Percentiles rank a stretch among this genome's conserved stretches.
These are phyloP conservation scores for Pogoniulus pusillus DNA, from an alignment of 2,797 vertebrate species.

Conservation along the genomic window DNA sequence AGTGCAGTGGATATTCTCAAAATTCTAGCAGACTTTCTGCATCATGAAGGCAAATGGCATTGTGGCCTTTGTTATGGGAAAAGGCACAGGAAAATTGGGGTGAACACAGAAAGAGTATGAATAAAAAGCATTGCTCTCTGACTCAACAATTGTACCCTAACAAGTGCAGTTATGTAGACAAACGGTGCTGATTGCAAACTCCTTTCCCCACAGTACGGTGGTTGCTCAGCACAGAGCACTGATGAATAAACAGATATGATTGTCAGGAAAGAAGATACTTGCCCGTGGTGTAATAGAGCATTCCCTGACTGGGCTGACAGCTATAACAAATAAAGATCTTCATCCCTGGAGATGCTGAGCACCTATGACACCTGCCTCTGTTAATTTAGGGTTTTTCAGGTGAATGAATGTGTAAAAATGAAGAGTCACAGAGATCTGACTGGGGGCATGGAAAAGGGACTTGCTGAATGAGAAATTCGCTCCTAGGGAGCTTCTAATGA, in stretches of 20 bases:
- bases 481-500: neutral
- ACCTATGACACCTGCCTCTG: neutral
- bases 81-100: neutral
- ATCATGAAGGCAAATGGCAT: neutral
- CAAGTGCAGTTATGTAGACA: slow-evolving; percentile 29
- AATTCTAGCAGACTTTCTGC: neutral
- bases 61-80: neutral
- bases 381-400: neutral
- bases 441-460: neutral
- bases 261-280: neutral
- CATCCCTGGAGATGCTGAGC: neutral
- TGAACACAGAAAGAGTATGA: neutral
- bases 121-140: slow-evolving; percentile 22
- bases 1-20: neutral
- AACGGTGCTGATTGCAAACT: slow-evolving; percentile 1
- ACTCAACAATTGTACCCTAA: neutral
- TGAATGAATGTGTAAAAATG: neutral
- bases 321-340: neutral
- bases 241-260: neutral
- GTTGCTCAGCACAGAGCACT: neutral
- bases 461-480: neutral
- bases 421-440: neutral
- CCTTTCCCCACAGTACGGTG: neutral
- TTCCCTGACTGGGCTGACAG: neutral
- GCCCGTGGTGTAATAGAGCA: neutral